Evolutionary conservation across 1,140 invertebrate genomes (phyloP).

Genomic region (Drosophila burlai): DNA sequence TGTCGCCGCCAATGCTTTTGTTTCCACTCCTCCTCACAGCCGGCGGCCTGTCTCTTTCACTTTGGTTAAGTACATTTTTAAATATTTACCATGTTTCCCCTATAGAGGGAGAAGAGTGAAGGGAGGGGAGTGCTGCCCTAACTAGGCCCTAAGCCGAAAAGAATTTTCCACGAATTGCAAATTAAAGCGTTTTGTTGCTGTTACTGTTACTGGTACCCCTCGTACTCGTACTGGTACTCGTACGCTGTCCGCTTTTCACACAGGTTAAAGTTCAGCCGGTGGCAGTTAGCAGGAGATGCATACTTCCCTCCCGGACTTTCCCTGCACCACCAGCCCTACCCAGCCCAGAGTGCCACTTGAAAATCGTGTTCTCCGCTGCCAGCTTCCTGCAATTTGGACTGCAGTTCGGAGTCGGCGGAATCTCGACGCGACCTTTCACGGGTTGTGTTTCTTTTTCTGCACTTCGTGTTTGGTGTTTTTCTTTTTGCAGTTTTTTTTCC

Average conservation of each 20-base stretch:
- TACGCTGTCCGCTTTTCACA: constrained; percentile 38
- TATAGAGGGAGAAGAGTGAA: background rate
- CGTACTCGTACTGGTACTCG: constrained; percentile 10
- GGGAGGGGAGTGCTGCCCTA: constrained; percentile 20
- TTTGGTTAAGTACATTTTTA: constrained; percentile 83
- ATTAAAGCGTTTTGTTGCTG: constrained; percentile 69
- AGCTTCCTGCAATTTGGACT: constrained; percentile 69
- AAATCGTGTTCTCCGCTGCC: constrained; percentile 73
- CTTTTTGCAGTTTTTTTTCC: constrained; percentile 4
- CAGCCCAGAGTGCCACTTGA: constrained; percentile 56
- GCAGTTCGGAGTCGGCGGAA: constrained; percentile 52
- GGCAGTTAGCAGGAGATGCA: constrained; percentile 56
- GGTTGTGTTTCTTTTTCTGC: constrained; percentile 40
- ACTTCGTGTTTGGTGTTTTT: constrained; percentile 46
- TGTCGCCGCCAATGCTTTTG: constrained; percentile 68
- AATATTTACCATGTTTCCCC: constrained; percentile 78
- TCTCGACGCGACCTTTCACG: constrained; percentile 55
- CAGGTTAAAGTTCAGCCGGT: constrained; percentile 77
- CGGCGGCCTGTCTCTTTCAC: constrained; percentile 78
- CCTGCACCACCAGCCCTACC: background rate
- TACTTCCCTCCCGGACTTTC: constrained; percentile 11
- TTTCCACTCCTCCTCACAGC: constrained; percentile 19
- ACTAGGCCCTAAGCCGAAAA: constrained; percentile 52
- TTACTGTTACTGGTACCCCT: constrained; percentile 23
- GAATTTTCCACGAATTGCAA: constrained; percentile 82